Conservation (phyloP, 1,140 invertebrate species). For the Drosophila trapezifrons region DNA sequence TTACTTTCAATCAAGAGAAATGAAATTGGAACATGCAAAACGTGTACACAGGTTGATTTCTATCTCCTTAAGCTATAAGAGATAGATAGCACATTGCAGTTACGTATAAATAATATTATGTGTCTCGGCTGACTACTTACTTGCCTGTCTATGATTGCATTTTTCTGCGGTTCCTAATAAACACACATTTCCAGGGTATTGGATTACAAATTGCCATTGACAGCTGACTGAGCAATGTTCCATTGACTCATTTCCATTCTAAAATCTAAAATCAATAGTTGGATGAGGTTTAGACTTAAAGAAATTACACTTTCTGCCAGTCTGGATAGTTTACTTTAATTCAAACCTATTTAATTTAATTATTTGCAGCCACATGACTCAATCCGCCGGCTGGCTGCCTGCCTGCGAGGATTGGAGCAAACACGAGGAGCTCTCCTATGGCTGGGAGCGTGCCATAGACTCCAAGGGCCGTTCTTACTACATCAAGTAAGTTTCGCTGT, state of each 20-base stretch:
- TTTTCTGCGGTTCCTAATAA: conserved; percentile 17
- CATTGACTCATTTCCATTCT: conserved; percentile 5
- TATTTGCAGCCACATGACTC: conserved; percentile 89
- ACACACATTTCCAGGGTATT: conserved; percentile 9
- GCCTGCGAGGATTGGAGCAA: conserved; percentile 91
- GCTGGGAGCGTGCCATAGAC: conserved; percentile 93
- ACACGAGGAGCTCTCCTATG: conserved; percentile 89
- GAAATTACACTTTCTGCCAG: background rate
- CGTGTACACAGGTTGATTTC: too few relatives aligned
- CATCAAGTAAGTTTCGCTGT: conserved; percentile 90
- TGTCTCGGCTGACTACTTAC: conserved; percentile 3
- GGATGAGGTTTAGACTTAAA: background rate
- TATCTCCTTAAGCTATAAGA: background rate
- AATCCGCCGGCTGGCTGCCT: conserved; percentile 93
- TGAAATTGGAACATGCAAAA: background rate
- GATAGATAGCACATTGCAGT: background rate
- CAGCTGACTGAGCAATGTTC: conserved; percentile 24
- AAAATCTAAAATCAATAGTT: conserved; percentile 13
- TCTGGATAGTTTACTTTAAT: background rate
- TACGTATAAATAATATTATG: background rate
- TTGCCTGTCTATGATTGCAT: conserved; percentile 1
- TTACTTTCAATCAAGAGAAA: background rate
- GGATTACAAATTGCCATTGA: conserved; percentile 25
- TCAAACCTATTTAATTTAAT: background rate
- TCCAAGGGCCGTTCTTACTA: conserved; percentile 91